Evolutionary conservation across 2,888 invertebrate species (phyloP).

Genomic region (Hedychridium roseum): DNA sequence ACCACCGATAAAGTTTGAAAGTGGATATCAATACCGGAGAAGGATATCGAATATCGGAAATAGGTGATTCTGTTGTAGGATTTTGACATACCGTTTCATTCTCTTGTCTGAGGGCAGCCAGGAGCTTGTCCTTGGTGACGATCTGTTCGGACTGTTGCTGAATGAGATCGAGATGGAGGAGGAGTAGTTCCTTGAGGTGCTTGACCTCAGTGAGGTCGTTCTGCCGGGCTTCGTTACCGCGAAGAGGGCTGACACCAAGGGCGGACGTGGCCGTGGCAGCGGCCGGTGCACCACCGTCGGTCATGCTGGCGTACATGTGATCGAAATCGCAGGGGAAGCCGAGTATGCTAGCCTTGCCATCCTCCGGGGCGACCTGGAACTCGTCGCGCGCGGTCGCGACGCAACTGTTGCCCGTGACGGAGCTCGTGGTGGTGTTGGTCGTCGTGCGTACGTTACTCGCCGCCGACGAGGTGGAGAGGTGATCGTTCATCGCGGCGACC

Average conservation of each 20-base stretch:
- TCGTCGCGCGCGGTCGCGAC: slow-evolving; percentile 26
- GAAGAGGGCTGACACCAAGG: slow-evolving; percentile 56
- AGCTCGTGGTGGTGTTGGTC: slow-evolving; percentile 34
- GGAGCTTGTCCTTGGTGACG: slow-evolving; percentile 79
- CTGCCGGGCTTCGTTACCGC: slow-evolving; percentile 57
- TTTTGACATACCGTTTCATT: slow-evolving; percentile 77
- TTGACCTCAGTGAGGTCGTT: slow-evolving; percentile 69
- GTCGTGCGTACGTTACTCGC: slow-evolving; percentile 45
- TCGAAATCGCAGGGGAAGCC: slow-evolving; percentile 73
- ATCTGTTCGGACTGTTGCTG: slow-evolving; percentile 90
- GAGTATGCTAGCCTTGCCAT: slow-evolving; percentile 62
- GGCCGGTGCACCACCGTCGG: slow-evolving; percentile 54
- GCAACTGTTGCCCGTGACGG: slow-evolving; percentile 24
- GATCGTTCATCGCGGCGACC: slow-evolving; percentile 64
- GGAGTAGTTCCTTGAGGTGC: slow-evolving; percentile 79
- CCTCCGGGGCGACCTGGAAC: slow-evolving; percentile 24
- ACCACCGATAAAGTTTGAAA: too few species aligned
- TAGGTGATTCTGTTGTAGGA: background rate
- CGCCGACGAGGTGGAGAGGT: slow-evolving; percentile 53
- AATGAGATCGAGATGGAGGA: slow-evolving; percentile 86
- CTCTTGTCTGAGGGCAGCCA: slow-evolving; percentile 77
- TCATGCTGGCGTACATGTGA: slow-evolving; percentile 77
- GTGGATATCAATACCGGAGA: background rate
- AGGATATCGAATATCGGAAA: background rate
- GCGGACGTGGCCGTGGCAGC: slow-evolving; percentile 49